Evolutionary conservation across 2,113 vertebrate genomes (phyloP).

Genomic region (Pollachius pollachius): DNA sequence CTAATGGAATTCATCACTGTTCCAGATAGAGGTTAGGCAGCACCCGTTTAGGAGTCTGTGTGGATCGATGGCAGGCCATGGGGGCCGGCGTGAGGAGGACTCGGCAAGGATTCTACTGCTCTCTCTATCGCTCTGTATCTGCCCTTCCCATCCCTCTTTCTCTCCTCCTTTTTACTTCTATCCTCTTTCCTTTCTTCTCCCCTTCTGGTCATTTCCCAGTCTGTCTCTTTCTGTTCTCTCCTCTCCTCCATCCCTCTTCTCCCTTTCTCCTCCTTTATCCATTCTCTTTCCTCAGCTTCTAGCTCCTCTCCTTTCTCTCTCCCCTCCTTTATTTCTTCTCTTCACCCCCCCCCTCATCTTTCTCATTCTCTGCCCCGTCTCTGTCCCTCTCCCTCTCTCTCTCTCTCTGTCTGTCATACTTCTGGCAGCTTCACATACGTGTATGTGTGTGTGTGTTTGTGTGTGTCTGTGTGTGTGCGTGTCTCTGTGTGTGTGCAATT

Average conservation of each 20-base stretch:
- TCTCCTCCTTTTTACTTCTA: too few relatives aligned
- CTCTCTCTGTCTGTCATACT: not conserved
- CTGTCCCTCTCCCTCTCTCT: conserved; percentile 29
- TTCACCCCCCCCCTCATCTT: too few relatives aligned
- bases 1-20: conserved; percentile 67
- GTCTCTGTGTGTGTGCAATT: conserved; percentile 11
- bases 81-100: conserved; percentile 38
- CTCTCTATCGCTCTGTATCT: too few relatives aligned
- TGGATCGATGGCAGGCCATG: conserved; percentile 54
- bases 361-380: not conserved
- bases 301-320: not conserved
- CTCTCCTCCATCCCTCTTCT: not conserved
- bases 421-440: too few relatives aligned
- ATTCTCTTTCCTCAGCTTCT: not conserved
- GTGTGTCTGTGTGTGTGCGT: too few relatives aligned
- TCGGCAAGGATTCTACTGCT: conserved; percentile 22
- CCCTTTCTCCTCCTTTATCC: too few relatives aligned
- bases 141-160: too few relatives aligned
- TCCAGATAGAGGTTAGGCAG: conserved; percentile 51
- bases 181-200: not conserved
- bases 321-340: too few relatives aligned
- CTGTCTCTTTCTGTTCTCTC: too few relatives aligned
- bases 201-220: too few relatives aligned
- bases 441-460: too few relatives aligned
- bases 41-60: conserved; percentile 57